Base-by-base conservation (phyloP, 2,797 vertebrate genomes). In the Dendrocincla tyrannina region DNA sequence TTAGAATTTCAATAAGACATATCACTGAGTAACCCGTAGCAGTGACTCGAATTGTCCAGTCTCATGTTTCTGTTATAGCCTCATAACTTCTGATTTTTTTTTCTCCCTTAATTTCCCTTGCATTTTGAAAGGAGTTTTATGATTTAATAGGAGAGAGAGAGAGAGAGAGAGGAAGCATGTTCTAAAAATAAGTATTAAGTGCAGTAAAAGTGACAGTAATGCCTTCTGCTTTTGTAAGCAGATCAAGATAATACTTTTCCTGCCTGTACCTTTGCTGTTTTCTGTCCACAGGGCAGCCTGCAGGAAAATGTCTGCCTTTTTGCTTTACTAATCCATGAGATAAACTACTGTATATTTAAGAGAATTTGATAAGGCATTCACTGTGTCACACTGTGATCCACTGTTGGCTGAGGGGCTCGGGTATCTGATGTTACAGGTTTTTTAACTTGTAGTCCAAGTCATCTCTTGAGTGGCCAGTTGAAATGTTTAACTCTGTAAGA, bases 201-300 rank as follows among this genome's bases (percentile, higher is more conserved):
- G 80, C 84, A 86, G 83, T 91, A 96, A 93, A 97, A 96, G 95
- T 94, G 91, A 91, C 95, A 91, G 85, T 92, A 95, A 94, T 92
- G 78, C 88, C 78, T 82, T 92, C 63, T 86, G 91, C 93, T 93
- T 89, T 82, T 80, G 55, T 94, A 96, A 97, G 95, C 85, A 96
- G 95, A 95, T 97, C 77, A 91, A 79, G 77, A 41, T 91, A 93
- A 89, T 92, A 82, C 66, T 94, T 79, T 53, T 95, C 41, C 67
- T 95, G 59, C 64, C 63, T 77, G 39, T 76, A 49, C 70, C 85
- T 88, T 81, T 67, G 46, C 56, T 76, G 62, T 68, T 92, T 85
- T 83, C 70, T 67, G 47, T 73, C 67, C 50, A 23, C 30, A 58
- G 73, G 80, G 59, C 24, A 59, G 28, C 55, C n/a, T 50, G 56